phyloP scores from a whole-genome alignment of 2,888 invertebrate genomes.

The Liopterus haemorrhoidalis region DNA sequence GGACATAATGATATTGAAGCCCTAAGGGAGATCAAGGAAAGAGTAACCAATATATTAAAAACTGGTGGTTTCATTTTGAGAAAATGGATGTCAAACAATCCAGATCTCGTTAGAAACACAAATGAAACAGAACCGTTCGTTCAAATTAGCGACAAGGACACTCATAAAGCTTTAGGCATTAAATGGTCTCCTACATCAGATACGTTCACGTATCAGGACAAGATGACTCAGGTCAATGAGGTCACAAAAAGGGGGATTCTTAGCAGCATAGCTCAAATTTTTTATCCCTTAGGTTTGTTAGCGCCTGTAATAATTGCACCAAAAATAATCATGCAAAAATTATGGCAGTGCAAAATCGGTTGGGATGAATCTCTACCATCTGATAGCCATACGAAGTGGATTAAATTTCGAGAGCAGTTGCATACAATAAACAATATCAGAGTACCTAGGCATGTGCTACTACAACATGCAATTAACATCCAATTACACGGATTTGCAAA shows the following conservation, averaged over 20 bases:
- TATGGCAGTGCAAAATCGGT: slow-evolving; percentile 19
- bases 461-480: not conserved
- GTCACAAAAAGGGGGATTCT: slow-evolving; percentile 12
- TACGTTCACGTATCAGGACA: slow-evolving; percentile 1
- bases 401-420: slow-evolving; percentile 10
- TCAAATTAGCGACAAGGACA: not conserved
- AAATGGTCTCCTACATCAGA: not conserved
- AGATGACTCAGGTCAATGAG: not conserved
- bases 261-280: slow-evolving; percentile 9
- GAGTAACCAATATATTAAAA: slow-evolving; percentile 13
- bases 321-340: slow-evolving; percentile 20
- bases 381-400: slow-evolving; percentile 12
- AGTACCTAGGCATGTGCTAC: slow-evolving; percentile 15
- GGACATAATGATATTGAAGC: slow-evolving; percentile 19
- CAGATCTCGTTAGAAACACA: not conserved
- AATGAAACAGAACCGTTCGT: not conserved
- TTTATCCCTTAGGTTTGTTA: slow-evolving; percentile 19
- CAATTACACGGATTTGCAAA: slow-evolving; percentile 31
- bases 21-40: not conserved
- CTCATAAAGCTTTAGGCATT: slow-evolving; percentile 10
- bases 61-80: slow-evolving; percentile 22
- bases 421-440: slow-evolving; percentile 11
- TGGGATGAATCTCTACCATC: slow-evolving; percentile 22
- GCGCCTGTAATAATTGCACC: slow-evolving; percentile 12
- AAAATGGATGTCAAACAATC: slow-evolving; percentile 27